Base-by-base conservation (phyloP, 1,140 invertebrate species). In the Hylaeus volcanicus region DNA sequence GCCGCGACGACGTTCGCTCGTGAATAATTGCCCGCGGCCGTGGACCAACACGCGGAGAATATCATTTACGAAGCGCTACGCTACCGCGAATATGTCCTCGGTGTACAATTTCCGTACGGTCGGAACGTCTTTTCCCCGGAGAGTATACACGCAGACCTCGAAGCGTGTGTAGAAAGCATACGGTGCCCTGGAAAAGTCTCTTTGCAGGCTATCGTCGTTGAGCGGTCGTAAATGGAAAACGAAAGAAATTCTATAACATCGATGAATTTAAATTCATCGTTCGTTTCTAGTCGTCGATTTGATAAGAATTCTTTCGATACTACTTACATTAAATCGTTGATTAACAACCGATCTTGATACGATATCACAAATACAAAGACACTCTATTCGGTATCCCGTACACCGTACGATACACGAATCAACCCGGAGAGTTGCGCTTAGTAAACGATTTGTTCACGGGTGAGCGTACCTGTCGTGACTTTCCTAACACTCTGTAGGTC, bases 51-150 rank as follows among this genome's bases (percentile, higher is more conserved):
- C 45, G 43, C 41, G n/a, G 56, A n/a, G 61, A 73, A 26, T 74
- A 74, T 82, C 56, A 58, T 78, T 82, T 82, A 72, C 39, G 3
- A 9, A 37, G 26, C 8, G 12, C 5, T 8, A 26, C 3, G n/a
- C 51, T 14, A 61, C 76, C 37, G 53, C 72, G 37, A 51, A 45
- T 61, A 51, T 53, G 55, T 69, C 37, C 72, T 53, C 55, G 14
- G 64, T n/a, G 64, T 64, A 45, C 64, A 55, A 75, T 74, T 75
- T 74, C 66, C 63, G 61, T 60, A 48, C 37, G 14, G 14, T 15
- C 72, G 70, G 37, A 66, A 56, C 78, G 53, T 66, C 26, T 61
- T 74, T 39, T 66, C 45, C 53, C 64, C 41, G n/a, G 41, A 70
- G 61, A 74, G 39, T 45, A 9, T 51, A 51, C 45, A 11, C 9